phyloP scores from a whole-genome alignment of 2,797 vertebrate species.

The Malacoraja senta region DNA sequence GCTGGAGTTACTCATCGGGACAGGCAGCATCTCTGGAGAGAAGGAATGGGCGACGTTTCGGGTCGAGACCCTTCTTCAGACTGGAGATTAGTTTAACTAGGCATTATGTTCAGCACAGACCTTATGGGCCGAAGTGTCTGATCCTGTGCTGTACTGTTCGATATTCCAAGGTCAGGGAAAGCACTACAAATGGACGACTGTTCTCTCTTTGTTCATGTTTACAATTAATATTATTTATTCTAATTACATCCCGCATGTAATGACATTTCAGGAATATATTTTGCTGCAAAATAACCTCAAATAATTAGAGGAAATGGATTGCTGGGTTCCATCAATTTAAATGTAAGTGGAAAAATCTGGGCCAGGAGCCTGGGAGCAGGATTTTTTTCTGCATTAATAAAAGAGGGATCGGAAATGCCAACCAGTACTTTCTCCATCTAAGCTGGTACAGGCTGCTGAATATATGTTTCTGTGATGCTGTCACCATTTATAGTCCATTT shows the following conservation, averaged over 20 bases:
- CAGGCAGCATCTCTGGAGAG: too few relatives aligned
- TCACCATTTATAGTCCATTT: background rate
- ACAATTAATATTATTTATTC: background rate
- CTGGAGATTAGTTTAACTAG: too few relatives aligned
- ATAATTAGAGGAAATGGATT: slow-evolving; percentile 14
- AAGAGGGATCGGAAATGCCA: background rate
- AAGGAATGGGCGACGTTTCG: too few relatives aligned
- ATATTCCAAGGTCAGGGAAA: too few relatives aligned
- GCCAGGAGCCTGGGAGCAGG: background rate
- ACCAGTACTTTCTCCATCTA: background rate
- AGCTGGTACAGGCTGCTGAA: background rate
- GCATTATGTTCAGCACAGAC: too few relatives aligned
- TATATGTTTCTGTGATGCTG: background rate
- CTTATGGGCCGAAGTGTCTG: too few relatives aligned
- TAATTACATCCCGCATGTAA: background rate
- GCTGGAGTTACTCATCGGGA: too few relatives aligned
- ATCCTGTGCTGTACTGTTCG: too few relatives aligned
- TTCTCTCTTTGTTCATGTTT: background rate
- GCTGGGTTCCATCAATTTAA: too few relatives aligned
- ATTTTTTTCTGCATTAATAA: slow-evolving; percentile 1
- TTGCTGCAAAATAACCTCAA: background rate
- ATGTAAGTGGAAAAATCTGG: background rate
- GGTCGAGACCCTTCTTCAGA: too few relatives aligned
- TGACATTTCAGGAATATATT: background rate
- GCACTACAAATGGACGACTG: background rate